Evolutionary conservation across 2,113 vertebrate genomes (phyloP).

Genomic region (Aythya baeri): DNA sequence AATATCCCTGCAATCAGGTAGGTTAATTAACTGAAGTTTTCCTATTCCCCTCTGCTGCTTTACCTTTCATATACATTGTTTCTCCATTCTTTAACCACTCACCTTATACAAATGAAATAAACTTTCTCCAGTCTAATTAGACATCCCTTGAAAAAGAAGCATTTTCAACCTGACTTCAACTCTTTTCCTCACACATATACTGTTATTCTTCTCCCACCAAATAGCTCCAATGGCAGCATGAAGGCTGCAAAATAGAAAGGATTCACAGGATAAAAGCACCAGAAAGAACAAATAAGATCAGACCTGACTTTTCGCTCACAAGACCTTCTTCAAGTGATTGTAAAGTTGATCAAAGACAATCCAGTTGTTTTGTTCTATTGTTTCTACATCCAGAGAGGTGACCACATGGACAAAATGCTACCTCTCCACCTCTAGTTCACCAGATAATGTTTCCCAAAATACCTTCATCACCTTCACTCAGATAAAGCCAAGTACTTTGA

Average conservation of each 20-base stretch:
- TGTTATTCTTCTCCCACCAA: not conserved
- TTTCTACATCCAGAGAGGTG: not conserved
- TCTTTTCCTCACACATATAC: not conserved
- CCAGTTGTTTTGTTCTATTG: not conserved
- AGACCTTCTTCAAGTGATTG: not conserved
- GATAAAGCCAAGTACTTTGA: not conserved
- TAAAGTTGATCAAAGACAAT: slow-evolving; percentile 9
- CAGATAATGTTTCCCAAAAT: not conserved
- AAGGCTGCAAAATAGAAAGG: slow-evolving; percentile 30
- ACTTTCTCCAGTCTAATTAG: slow-evolving; percentile 19
- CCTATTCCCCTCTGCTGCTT: slow-evolving; percentile 1
- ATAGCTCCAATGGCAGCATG: not conserved
- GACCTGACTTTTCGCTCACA: not conserved
- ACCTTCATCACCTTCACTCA: not conserved
- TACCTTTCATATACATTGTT: not conserved
- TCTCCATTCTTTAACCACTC: not conserved
- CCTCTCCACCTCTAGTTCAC: not conserved
- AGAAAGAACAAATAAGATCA: slow-evolving; percentile 12
- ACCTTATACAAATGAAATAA: not conserved
- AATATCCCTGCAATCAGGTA: slow-evolving; percentile 33
- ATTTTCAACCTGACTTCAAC: slow-evolving; percentile 29
- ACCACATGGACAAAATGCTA: not conserved
- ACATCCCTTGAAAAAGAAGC: slow-evolving; percentile 1
- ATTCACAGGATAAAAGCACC: slow-evolving; percentile 9
- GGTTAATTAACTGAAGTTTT: slow-evolving; percentile 55